Evolutionary conservation across 2,888 invertebrate species (phyloP), one percentile per base, ranked within the genome.

Genomic region (Dryococelus australis): DNA sequence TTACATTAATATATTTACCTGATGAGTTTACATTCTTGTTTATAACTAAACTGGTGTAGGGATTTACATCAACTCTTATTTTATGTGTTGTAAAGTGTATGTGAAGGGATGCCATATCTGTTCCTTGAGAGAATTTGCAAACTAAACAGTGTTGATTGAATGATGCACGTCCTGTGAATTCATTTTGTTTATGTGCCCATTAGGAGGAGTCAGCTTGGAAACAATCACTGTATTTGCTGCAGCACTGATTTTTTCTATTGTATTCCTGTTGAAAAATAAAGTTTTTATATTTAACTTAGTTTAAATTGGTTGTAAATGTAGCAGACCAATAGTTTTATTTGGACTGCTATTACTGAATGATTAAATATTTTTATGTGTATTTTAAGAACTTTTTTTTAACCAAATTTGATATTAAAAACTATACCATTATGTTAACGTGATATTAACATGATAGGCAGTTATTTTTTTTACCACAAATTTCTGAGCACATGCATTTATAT

Each of bases 401-500:
- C 65, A 65, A 65, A 20, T 65, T 65, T 65, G 65, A 65, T 65
- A 65, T 65, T 65, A 65, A 65, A 35, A 65, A 65, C 65, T 12
- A 24, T 24, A 65, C 65, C 65, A 65, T 65, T 65, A 65, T 9
- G 16, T 20, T 24, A 65, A 9, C 0, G n/a, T 65, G 24, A 8
- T 65, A 47, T 65, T 65, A 20, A 65, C 65, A 65, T 65, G 20
- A 1, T 65, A 65, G n/a, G 65, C n/a, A n/a, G 24, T 65, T 65
- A 65, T 65, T 65, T 65, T 65, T n/a, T 65, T 65, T 65, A 20
- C 8, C 2, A n/a, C 2, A 20, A 65, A 65, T 65, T 65, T 65
- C 65, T 65, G 16, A 65, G 65, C 65, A 65, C 65, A 65, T 65
- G 65, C 65, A 65, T 65, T 65, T 65, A 65, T 65, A n/a, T 65